phyloP scores from a whole-genome alignment of 2,797 vertebrate species.

The Thamnophis elegans region DNA sequence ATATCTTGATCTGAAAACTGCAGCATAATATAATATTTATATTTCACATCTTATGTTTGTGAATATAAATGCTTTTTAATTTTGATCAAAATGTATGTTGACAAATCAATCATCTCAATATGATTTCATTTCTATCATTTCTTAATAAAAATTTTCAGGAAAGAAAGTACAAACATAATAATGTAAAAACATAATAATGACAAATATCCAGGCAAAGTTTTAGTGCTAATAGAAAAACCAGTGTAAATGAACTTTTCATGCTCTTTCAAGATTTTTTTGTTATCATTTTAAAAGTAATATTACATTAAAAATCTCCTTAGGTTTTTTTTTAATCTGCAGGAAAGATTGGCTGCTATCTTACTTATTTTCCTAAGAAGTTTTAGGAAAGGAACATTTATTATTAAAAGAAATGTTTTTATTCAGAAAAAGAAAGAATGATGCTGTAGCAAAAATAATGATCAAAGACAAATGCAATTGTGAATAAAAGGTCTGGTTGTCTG shows the following conservation, averaged over 20 bases:
- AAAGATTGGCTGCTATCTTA: slow-evolving; percentile 29
- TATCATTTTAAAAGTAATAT: slow-evolving; percentile 33
- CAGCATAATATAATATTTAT: slow-evolving; percentile 7
- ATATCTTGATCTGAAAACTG: slow-evolving; percentile 3
- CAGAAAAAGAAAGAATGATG: slow-evolving; percentile 61
- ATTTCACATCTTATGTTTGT: slow-evolving; percentile 19
- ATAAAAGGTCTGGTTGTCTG: slow-evolving; percentile 44
- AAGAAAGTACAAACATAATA: slow-evolving; percentile 20
- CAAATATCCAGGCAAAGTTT: slow-evolving; percentile 18
- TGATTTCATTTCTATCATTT: background rate
- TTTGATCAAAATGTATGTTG: background rate
- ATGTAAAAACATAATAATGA: slow-evolving; percentile 20
- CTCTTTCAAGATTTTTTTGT: slow-evolving; percentile 39
- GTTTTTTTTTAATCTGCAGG: slow-evolving; percentile 38
- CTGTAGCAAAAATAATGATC: slow-evolving; percentile 61
- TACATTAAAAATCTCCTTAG: slow-evolving; percentile 49
- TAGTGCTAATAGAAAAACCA: slow-evolving; percentile 33
- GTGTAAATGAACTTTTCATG: slow-evolving; percentile 45
- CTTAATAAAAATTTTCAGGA: slow-evolving; percentile 10
- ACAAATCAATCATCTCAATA: slow-evolving; percentile 32
- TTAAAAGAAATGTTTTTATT: slow-evolving; percentile 61
- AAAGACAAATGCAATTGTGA: slow-evolving; percentile 67
- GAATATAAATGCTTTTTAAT: slow-evolving; percentile 11
- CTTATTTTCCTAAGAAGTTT: slow-evolving; percentile 42
- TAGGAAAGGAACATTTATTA: slow-evolving; percentile 54